Conservation (phyloP, 30 jellyfish, hydroid and myxozoan species). For the Rhopilema esculentum region DNA sequence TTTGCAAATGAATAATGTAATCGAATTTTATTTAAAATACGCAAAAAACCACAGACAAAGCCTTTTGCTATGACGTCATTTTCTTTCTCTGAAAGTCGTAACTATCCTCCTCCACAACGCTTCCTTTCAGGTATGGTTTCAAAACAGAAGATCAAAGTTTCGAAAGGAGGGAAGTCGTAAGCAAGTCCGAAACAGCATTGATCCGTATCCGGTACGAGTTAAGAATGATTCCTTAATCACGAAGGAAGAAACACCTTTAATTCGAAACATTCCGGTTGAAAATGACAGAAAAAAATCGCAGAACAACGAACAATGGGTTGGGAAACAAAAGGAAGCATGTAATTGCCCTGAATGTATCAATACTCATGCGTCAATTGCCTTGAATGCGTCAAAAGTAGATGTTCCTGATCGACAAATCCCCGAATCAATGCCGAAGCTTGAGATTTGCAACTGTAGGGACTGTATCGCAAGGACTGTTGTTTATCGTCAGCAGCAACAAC, state of each 20-base stretch:
- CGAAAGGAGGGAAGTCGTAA: slow-evolving; percentile 58
- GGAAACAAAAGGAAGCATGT: not conserved
- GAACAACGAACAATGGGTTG: not conserved
- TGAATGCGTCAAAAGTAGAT: too few relatives aligned
- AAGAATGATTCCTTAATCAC: not conserved
- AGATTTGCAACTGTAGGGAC: slow-evolving; percentile 34
- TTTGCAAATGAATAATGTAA: too few relatives aligned
- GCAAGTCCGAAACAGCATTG: slow-evolving; percentile 9
- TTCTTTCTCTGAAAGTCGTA: too few relatives aligned
- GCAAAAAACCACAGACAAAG: too few relatives aligned
- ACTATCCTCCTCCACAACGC: not conserved
- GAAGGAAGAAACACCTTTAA: not conserved
- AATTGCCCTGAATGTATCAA: slow-evolving; percentile 34
- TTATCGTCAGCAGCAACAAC: not conserved
- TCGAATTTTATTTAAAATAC: too few relatives aligned
- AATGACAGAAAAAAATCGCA: not conserved
- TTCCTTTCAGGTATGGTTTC: slow-evolving; percentile 63
- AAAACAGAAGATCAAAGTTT: slow-evolving; percentile 61
- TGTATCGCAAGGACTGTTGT: not conserved
- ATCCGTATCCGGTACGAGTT: slow-evolving; percentile 9
- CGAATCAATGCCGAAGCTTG: not conserved
- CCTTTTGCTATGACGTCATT: too few relatives aligned
- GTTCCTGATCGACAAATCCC: slow-evolving; percentile 1
- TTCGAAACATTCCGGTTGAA: not conserved
- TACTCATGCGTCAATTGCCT: too few relatives aligned